Base-by-base conservation (phyloP, 2,113 vertebrate genomes). In the Balaeniceps rex region DNA sequence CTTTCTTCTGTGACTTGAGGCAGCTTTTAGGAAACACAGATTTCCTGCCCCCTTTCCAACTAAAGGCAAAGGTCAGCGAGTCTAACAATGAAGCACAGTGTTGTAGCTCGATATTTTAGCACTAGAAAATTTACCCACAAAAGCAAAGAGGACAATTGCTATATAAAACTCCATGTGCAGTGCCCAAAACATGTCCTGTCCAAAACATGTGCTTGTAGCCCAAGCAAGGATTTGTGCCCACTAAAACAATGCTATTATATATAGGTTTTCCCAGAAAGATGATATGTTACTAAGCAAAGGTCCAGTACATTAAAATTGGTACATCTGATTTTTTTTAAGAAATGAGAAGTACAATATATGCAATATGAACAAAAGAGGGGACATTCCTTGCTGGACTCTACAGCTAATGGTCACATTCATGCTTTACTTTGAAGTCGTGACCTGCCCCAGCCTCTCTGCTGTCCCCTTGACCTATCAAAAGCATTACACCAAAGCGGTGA, bases 31-130 rank as follows among this genome's bases (percentile, higher is more conserved):
- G 91, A 95, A 97, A 94, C 77, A 87, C 91, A 94, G 80, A 94
- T 86, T 96, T 96, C 96, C 96, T 96, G 92, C 90, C 88, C 79
- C 47, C 47, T 87, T 95, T 97, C 93, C 95, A 95, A 94, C 77
- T 90, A 51, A 68, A 87, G 57, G 78, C 93, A 97, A 96, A 97
- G 94, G 94, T 95, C 95, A 94, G 54, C 0, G 11, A 87, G 60
- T 85, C 63, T 87, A 96, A 94, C 94, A 97, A 92, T 89, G 91
- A 93, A 94, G 77, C 49, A 71, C 81, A 89, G 77, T 87, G 61
- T 70, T 58, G 46, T 11, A 91, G 88, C 74, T 94, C 3, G 0
- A 10, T 92, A 89, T 93, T 96, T 92, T 58, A 94, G 81, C 2
- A 5, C 63, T 89, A 69, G 65, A 94, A 94, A 83, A 70, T 83